Conservation (phyloP, 2,888 invertebrate genomes). For the Trichopoda pennipes region DNA sequence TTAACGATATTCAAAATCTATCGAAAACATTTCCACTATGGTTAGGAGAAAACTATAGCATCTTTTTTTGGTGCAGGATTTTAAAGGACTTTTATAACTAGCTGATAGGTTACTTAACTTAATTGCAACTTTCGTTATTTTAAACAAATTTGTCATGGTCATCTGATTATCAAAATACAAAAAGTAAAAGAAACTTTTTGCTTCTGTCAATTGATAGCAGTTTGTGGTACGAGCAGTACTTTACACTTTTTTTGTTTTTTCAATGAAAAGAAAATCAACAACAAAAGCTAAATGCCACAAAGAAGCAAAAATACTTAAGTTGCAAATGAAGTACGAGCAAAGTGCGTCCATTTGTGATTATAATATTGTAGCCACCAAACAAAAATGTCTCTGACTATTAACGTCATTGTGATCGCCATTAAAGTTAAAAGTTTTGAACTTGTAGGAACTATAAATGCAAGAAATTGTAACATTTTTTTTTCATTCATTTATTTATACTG, state of each 20-base stretch:
- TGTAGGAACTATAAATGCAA: conserved; percentile 52
- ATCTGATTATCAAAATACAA: conserved; percentile 76
- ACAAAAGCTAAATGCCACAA: conserved; percentile 29
- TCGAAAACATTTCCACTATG: no score
- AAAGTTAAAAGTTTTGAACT: conserved; percentile 64
- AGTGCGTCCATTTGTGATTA: conserved; percentile 32
- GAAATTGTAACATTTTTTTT: conserved; percentile 28
- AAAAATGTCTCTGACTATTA: conserved; percentile 43
- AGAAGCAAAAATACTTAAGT: conserved; percentile 39
- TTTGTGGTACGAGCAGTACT: conserved; percentile 15
- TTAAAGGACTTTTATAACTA: no score
- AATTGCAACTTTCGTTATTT: conserved; percentile 2
- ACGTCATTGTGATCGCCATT: conserved; percentile 10
- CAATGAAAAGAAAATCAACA: conserved; percentile 22
- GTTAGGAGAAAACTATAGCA: no score
- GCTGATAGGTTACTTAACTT: no score
- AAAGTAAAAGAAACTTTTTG: conserved; percentile 33
- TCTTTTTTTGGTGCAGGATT: no score
- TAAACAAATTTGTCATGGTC: conserved; percentile 76
- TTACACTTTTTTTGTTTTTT: background rate
- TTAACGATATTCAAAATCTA: no score
- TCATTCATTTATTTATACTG: conserved; percentile 27
- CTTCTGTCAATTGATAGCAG: conserved; percentile 34
- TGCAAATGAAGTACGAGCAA: conserved; percentile 56
- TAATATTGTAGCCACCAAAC: conserved; percentile 31